Percentiles rank a stretch among this genome's conserved stretches.
These are phyloP conservation scores for Drosophila pandora DNA, from an alignment of 1,140 invertebrate genomes.

Conservation along the genomic window DNA sequence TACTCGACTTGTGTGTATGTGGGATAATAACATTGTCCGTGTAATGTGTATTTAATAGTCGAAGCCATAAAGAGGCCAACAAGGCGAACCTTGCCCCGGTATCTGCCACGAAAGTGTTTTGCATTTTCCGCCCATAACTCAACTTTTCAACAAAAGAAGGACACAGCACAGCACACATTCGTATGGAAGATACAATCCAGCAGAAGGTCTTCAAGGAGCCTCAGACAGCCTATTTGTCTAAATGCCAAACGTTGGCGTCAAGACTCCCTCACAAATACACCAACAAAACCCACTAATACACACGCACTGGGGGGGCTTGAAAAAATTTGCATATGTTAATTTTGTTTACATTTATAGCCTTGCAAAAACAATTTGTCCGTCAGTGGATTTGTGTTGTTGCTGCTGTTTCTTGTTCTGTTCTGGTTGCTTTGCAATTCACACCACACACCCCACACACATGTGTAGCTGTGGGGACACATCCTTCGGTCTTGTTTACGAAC, in stretches of 20 bases:
- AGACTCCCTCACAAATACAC: slow-evolving; percentile 14
- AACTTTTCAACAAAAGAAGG: slow-evolving; percentile 50
- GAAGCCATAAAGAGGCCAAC: slow-evolving; percentile 29
- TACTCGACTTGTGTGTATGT: slow-evolving; percentile 30
- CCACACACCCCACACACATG: slow-evolving; percentile 55
- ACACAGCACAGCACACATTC: slow-evolving; percentile 7
- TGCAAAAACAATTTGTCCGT: slow-evolving; percentile 75
- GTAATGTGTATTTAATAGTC: slow-evolving; percentile 68
- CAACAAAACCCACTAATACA: slow-evolving; percentile 8
- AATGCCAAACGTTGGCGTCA: slow-evolving; percentile 51
- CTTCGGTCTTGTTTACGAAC: slow-evolving; percentile 62
- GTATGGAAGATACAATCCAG: slow-evolving; percentile 26
- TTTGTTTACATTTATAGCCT: slow-evolving; percentile 80
- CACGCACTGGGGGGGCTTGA: slow-evolving; percentile 53
- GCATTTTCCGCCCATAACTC: slow-evolving; percentile 69
- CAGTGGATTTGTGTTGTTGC: slow-evolving; percentile 44
- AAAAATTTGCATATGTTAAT: slow-evolving; percentile 79
- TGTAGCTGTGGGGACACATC: slow-evolving; percentile 27
- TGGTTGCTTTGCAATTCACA: slow-evolving; percentile 61
- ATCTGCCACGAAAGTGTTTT: slow-evolving; percentile 41
- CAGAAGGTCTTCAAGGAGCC: slow-evolving; percentile 17
- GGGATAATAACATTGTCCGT: slow-evolving; percentile 38
- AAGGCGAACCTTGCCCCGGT: slow-evolving; percentile 18
- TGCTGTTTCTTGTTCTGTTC: slow-evolving; percentile 5
- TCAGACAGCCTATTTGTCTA: slow-evolving; percentile 63